Conservation (phyloP, 2,888 invertebrate species). For the Dasysyrphus tricinctus region DNA sequence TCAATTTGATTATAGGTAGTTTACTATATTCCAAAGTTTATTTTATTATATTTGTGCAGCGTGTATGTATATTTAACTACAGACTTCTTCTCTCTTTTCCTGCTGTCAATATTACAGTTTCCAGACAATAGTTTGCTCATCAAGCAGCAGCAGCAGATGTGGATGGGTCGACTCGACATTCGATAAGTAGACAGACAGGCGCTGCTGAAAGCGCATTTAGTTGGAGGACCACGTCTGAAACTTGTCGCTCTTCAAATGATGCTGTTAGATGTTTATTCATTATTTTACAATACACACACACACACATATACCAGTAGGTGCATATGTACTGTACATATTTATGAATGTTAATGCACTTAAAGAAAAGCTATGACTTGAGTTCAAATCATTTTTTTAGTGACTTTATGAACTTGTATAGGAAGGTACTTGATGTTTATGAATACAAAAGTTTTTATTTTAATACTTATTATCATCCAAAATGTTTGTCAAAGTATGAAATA, state of each 20-base stretch:
- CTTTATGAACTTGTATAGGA: background rate
- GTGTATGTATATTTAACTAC: constrained; percentile 49
- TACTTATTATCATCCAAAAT: too few relatives aligned
- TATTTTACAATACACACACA: constrained; percentile 49
- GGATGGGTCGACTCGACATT: constrained; percentile 38
- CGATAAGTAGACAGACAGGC: constrained; percentile 67
- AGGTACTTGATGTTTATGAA: too few relatives aligned
- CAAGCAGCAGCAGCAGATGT: constrained; percentile 5
- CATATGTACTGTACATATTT: background rate
- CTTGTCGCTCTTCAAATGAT: constrained; percentile 66
- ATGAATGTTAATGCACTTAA: background rate
- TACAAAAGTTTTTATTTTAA: too few relatives aligned
- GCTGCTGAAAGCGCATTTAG: constrained; percentile 43
- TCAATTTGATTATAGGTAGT: constrained; percentile 78
- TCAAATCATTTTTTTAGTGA: background rate
- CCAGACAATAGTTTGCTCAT: constrained; percentile 50
- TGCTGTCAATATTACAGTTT: constrained; percentile 25
- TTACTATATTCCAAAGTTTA: constrained; percentile 65
- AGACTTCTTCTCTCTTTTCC: constrained; percentile 8
- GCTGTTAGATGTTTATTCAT: constrained; percentile 70
- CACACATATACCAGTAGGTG: background rate
- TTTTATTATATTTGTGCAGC: constrained; percentile 69
- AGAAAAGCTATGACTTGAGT: background rate
- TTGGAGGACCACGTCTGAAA: constrained; percentile 59
- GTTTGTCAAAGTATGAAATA: too few relatives aligned